Conservation (phyloP, 2,797 vertebrate genomes). For the Sylvia borin region DNA sequence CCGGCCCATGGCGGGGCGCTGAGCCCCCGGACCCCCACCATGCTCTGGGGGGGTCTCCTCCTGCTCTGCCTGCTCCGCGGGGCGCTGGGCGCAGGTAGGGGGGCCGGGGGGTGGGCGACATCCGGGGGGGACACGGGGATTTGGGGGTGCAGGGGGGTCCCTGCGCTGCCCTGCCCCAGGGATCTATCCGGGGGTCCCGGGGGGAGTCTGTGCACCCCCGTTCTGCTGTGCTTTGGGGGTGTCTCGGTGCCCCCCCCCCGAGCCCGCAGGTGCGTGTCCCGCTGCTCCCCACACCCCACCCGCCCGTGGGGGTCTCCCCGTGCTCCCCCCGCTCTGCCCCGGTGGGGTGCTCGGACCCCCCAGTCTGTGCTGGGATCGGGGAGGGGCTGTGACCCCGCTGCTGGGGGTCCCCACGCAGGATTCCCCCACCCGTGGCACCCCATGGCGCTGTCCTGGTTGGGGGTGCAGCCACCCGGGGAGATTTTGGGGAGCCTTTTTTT, state of each 20-base stretch:
- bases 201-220: too few species aligned
- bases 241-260: background rate
- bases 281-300: background rate
- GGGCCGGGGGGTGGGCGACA: background rate
- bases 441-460: background rate
- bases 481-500: background rate
- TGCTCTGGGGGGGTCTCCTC: background rate
- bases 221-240: background rate
- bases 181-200: background rate
- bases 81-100: slow-evolving; percentile 10
- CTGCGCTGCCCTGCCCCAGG: background rate
- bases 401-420: background rate
- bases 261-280: background rate
- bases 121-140: background rate
- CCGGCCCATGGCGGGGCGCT: background rate
- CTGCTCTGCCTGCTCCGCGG: slow-evolving; percentile 10
- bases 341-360: too few species aligned
- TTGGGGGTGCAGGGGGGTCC: background rate
- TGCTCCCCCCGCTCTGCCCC: too few species aligned
- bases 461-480: background rate
- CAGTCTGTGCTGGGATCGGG: background rate
- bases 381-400: background rate
- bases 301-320: background rate
- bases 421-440: background rate
- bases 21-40: background rate